These are phyloP conservation scores for Mythimna pallens DNA, from an alignment of 2,888 invertebrate species.

Conservation along the genomic window DNA sequence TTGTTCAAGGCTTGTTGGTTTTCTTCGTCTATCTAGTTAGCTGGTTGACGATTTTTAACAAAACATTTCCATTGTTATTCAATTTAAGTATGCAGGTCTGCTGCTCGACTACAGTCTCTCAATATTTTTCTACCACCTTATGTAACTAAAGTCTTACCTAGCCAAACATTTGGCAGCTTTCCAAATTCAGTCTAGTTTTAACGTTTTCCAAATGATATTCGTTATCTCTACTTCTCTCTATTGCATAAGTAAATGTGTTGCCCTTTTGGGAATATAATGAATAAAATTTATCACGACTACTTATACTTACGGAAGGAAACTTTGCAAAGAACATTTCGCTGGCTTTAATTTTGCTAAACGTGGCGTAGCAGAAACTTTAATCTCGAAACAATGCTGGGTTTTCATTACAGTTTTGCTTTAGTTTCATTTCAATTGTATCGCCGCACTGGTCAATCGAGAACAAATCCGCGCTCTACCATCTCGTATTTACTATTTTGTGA, in stretches of 20 bases:
- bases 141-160: conserved; percentile 33
- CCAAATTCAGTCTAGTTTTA: conserved; percentile 49
- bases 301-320: conserved; percentile 23
- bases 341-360: conserved; percentile 40
- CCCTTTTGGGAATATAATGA: conserved; percentile 34
- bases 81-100: not conserved
- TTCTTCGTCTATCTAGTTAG: not conserved
- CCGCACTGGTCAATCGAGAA: conserved; percentile 32
- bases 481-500: conserved; percentile 32
- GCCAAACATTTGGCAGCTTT: conserved; percentile 37
- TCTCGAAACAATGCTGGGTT: conserved; percentile 54
- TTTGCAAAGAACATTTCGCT: conserved; percentile 34
- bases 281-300: conserved; percentile 33
- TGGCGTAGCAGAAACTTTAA: conserved; percentile 46
- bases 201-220: conserved; percentile 47
- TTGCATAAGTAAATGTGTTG: conserved; percentile 14
- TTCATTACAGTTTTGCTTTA: conserved; percentile 47
- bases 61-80: not conserved
- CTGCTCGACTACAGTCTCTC: not conserved
- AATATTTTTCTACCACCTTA: conserved; percentile 30
- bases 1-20: not conserved
- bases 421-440: conserved; percentile 31
- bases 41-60: not conserved
- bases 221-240: conserved; percentile 18
- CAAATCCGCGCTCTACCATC: conserved; percentile 6